Percentiles rank a stretch among this genome's conserved stretches.
phyloP scores from a whole-genome alignment of 1,140 invertebrate genomes.

The Trissolcus basalis region DNA sequence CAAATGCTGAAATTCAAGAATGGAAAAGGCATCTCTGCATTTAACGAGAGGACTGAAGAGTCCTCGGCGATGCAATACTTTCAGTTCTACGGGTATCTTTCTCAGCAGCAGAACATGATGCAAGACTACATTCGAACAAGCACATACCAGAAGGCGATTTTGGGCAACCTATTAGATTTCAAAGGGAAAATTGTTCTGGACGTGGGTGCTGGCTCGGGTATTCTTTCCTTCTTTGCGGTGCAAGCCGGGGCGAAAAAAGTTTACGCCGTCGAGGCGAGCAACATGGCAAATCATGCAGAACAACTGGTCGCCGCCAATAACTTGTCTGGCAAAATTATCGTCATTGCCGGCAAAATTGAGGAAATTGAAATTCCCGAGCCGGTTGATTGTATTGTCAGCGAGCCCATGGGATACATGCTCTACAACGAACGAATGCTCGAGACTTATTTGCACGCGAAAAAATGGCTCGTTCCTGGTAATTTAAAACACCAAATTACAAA shows the following conservation, averaged over 20 bases:
- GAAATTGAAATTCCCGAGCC: constrained; percentile 96
- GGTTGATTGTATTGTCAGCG: constrained; percentile 98
- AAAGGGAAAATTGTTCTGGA: constrained; percentile 95
- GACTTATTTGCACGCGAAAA: constrained; percentile 98
- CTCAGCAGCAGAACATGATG: constrained; percentile 99
- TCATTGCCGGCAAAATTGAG: constrained; percentile 98
- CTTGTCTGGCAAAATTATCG: constrained; percentile 88
- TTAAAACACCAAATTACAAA: not conserved
- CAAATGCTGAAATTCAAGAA: constrained; percentile 86
- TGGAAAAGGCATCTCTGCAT: constrained; percentile 88
- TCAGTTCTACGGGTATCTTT: constrained; percentile 98
- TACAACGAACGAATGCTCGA: constrained; percentile 99
- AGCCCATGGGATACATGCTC: constrained; percentile 99
- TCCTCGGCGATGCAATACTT: constrained; percentile 98
- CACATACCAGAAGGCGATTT: constrained; percentile 98
- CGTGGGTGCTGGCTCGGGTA: constrained; percentile 91
- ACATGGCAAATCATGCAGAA: constrained; percentile 98
- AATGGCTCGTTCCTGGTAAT: constrained; percentile 94
- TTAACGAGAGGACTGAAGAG: constrained; percentile 97
- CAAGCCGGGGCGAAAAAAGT: constrained; percentile 98
- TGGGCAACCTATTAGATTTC: constrained; percentile 95
- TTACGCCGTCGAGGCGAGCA: constrained; percentile 98
- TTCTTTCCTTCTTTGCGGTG: constrained; percentile 98
- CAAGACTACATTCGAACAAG: constrained; percentile 98
- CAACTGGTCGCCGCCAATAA: constrained; percentile 93